phyloP scores from a whole-genome alignment of 2,888 invertebrate species.

The Fabriciana adippe region DNA sequence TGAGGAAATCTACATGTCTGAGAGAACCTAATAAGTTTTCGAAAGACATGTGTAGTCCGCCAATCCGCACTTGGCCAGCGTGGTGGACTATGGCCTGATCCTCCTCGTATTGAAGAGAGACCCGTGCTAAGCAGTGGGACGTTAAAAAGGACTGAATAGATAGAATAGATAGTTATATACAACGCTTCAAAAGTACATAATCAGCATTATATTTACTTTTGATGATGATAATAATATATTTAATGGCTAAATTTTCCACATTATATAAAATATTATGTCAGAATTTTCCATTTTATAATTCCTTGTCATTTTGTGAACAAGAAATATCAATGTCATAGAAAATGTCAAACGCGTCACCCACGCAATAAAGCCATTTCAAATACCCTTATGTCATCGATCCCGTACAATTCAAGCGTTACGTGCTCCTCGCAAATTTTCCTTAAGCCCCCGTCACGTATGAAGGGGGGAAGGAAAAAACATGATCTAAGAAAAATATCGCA shows the following conservation, averaged over 20 bases:
- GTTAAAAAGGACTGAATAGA: too few relatives aligned
- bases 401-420: conserved; percentile 57
- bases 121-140: too few relatives aligned
- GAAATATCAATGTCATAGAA: conserved; percentile 36
- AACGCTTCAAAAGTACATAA: too few relatives aligned
- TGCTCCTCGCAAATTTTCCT: conserved; percentile 51
- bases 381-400: conserved; percentile 52
- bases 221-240: too few relatives aligned
- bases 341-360: conserved; percentile 35
- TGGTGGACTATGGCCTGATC: too few relatives aligned
- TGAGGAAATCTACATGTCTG: too few relatives aligned
- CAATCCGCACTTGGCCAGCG: too few relatives aligned
- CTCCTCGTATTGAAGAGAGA: too few relatives aligned
- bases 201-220: too few relatives aligned
- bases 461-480: conserved; percentile 35
- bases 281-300: neutral
- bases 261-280: neutral
- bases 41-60: too few relatives aligned
- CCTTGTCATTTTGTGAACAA: conserved; percentile 20
- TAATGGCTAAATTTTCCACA: neutral
- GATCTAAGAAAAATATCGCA: conserved; percentile 35
- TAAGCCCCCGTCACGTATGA: conserved; percentile 54
- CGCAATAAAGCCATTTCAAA: conserved; percentile 50
- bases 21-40: too few relatives aligned
- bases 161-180: too few relatives aligned